Evolutionary conservation across 2,113 vertebrate species (phyloP).

Genomic region (Carettochelys insculpta): DNA sequence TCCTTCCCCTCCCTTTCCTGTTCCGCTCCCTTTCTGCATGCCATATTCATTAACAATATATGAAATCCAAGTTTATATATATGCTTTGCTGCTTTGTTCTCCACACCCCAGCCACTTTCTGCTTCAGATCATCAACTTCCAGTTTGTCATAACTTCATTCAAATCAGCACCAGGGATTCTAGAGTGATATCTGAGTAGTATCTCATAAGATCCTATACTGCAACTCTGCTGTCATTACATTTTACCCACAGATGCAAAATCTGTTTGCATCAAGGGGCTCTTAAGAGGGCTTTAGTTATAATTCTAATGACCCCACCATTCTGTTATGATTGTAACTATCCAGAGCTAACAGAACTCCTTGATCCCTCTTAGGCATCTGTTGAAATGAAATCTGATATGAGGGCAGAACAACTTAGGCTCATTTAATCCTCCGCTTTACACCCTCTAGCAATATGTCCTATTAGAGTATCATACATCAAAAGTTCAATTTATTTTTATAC

Average conservation of each 20-base stretch:
- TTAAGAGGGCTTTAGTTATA: slow-evolving; percentile 59
- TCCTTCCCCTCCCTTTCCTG: background rate
- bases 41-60: background rate
- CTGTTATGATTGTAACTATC: slow-evolving; percentile 56
- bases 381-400: background rate
- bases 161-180: background rate
- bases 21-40: background rate
- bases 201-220: slow-evolving; percentile 8
- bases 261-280: slow-evolving; percentile 55
- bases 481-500: slow-evolving; percentile 70
- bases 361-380: slow-evolving; percentile 27
- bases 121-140: background rate
- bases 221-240: slow-evolving; percentile 47
- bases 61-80: background rate
- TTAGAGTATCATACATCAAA: slow-evolving; percentile 54
- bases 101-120: background rate
- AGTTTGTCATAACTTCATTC: slow-evolving; percentile 22
- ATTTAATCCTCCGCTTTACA: slow-evolving; percentile 57
- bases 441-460: slow-evolving; percentile 63
- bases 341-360: slow-evolving; percentile 47
- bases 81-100: background rate
- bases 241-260: slow-evolving; percentile 49
- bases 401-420: slow-evolving; percentile 50
- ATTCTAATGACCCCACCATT: slow-evolving; percentile 46
- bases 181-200: background rate